These are phyloP conservation scores for Eucriotettix oculatus DNA, from an alignment of 2,888 invertebrate genomes.

Conservation along the genomic window DNA sequence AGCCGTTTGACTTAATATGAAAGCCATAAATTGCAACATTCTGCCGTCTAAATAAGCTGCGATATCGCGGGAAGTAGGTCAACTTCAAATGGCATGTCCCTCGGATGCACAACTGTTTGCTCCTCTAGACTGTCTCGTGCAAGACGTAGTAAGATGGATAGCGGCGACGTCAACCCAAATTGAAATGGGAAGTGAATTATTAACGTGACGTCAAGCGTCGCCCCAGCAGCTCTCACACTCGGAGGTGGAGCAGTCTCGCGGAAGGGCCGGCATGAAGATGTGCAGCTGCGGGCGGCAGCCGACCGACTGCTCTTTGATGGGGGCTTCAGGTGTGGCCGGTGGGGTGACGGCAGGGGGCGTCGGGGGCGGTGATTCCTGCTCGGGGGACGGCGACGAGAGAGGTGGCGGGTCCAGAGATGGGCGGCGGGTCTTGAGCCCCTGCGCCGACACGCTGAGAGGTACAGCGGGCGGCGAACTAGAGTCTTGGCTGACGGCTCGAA, in stretches of 20 bases:
- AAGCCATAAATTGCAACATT: too few species aligned
- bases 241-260: background rate
- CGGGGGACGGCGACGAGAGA: background rate
- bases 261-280: constrained; percentile 33
- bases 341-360: background rate
- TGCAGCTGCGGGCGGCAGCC: constrained; percentile 38
- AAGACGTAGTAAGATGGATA: too few species aligned
- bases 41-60: too few species aligned
- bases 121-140: too few species aligned
- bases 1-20: too few species aligned
- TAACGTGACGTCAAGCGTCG: background rate
- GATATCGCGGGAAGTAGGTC: too few species aligned
- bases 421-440: constrained; percentile 9
- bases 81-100: too few species aligned
- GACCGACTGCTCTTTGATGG: background rate
- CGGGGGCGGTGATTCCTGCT: background rate
- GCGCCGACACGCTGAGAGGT: background rate
- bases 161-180: too few species aligned
- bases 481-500: background rate
- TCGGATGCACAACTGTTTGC: too few species aligned
- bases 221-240: constrained; percentile 2
- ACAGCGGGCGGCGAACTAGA: constrained; percentile 9
- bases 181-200: too few species aligned
- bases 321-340: background rate
- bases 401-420: background rate